Evolutionary conservation across 2,888 invertebrate species (phyloP), one percentile per base, ranked within the genome.

Genomic region (Hyalella azteca): DNA sequence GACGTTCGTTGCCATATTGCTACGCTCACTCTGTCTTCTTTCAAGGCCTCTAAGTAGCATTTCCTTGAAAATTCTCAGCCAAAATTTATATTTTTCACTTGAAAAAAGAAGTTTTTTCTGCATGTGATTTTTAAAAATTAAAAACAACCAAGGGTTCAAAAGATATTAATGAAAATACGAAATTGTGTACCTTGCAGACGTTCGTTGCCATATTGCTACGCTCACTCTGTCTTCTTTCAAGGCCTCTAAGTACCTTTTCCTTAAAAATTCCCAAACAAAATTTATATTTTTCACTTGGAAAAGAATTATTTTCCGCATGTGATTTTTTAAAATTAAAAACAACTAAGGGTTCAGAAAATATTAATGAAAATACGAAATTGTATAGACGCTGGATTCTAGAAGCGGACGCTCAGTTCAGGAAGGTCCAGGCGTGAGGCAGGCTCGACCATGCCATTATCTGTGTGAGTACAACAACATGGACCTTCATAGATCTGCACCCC

Each of bases 391-490:
- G 26, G 5, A 29, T 22, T 54, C 66, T 22, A 19, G 29, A 66
- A 29, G 29, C n/a, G 66, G n/a, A 66, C 66, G 66, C 32, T 36
- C 32, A 36, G 36, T 66, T 66, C 66, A 19, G 66, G 29, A 29
- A 66, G 29, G 39, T 66, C 66, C 36, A 66, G 66, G 66, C 66
- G 66, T 66, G 66, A 66, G 66, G 66, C 66, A 66, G 29, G 66
- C 66, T 66, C 66, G 66, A 66, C 66, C 66, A 66, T 66, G 36
- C 66, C 66, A 66, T 66, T 66, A 66, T 66, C 66, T 66, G 66
- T 66, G 66, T 66, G 66, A 66, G 66, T 66, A 66, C 66, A 66
- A 66, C 66, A 66, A 66, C 66, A 66, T 66, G 66, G 66, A 66
- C 66, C 66, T 66, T 66, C 66, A 66, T 66, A 66, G 66, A 66